Base-by-base conservation (phyloP, 2,797 vertebrate species). In the Oryzias sinensis region DNA sequence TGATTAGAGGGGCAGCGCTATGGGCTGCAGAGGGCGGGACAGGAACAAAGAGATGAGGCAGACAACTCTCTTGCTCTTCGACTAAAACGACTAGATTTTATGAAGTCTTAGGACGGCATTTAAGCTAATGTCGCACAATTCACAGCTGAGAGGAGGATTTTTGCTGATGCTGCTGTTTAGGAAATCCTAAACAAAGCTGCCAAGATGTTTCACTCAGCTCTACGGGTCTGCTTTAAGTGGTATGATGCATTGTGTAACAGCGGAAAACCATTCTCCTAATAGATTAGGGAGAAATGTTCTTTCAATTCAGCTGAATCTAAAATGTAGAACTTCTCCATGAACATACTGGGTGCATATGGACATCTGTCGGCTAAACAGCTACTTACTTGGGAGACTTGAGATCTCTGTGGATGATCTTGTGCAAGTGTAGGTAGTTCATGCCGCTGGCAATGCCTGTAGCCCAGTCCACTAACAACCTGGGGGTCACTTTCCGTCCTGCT, bases 381-480 rank as follows among this genome's bases (percentile, higher is more conserved):
- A 91, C 95, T 96, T 80, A 99, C 97, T 99, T 99, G 65, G 97
- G 97, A 65, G 97, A 99, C 81, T 99, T 99, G 77, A 99, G 97
- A 86, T 99, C 97, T 81, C 97, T 91, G 87, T 99, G 97, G 85
- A 99, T 98, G 90, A 99, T 99, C 87, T 99, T 99, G 89, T 99
- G 97, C 45, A 99, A 93, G 82, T 99, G 97, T 50, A 99, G 91
- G 84, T 99, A 99, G 89, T 98, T 98, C 97, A 99, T 99, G 73
- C 97, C 97, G 4, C 96, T 95, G 48, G 97, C 97, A 15, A 99
- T 99, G 60, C 97, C 97, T 0, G 94, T 93, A 75, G 97, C 96
- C 97, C 97, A 99, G 86, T 99, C 97, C 74, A 99, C 97, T 49
- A 99, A 93, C 73, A 99, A 83, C 13, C 91, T 85, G 0, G 97